Base-by-base conservation (phyloP, 2,797 vertebrate species). In the Paedocypris micromegethes region DNA sequence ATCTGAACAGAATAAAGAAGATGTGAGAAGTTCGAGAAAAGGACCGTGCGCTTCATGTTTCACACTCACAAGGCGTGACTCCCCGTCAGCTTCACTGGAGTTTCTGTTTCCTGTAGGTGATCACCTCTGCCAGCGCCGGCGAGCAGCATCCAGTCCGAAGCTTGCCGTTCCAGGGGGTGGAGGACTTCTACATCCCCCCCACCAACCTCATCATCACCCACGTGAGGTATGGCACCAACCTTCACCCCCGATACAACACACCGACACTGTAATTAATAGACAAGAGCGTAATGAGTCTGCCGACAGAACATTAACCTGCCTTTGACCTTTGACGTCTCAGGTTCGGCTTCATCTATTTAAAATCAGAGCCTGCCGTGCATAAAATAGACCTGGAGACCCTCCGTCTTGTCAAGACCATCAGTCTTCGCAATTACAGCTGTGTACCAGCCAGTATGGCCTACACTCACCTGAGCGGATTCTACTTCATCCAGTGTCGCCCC, bases 171-270 rank as follows among this genome's bases (percentile, higher is more conserved):
- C 81, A 92, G 72, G 90, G 91, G 78, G 90, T 96, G 79, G 90
- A 83, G 0, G 91, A 96, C 76, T 93, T 97, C 86, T 98, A 94
- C 84, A 95, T 98, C 75, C 94, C 95, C 51, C 90, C 93, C 2
- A 98, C 96, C 72, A 97, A 98, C 80, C 94, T 98, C 77, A 94
- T 98, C 84, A 98, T 98, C 87, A 98, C 95, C 75, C 96, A 98
- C 0, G 85, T 98, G 80, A 93, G 96, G 96, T 98, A 86, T 76
- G 89, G 66, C 65, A 7, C 9, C 9, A 51, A 59, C 42, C 23
- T 23, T 23, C 23, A 23, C 23, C 23, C 23, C 23, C 23, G 23
- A 23, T 23, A 23, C 23, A 75, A 67, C 70, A 83, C 84, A 88
- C 83, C 83, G 70, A 83, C 60, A 77, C 74, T 66, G 9, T 83